Percentiles rank a stretch among this genome's conserved stretches.
Evolutionary conservation across 2,113 vertebrate species (phyloP).

Genomic region (Tylochromis polylepis): DNA sequence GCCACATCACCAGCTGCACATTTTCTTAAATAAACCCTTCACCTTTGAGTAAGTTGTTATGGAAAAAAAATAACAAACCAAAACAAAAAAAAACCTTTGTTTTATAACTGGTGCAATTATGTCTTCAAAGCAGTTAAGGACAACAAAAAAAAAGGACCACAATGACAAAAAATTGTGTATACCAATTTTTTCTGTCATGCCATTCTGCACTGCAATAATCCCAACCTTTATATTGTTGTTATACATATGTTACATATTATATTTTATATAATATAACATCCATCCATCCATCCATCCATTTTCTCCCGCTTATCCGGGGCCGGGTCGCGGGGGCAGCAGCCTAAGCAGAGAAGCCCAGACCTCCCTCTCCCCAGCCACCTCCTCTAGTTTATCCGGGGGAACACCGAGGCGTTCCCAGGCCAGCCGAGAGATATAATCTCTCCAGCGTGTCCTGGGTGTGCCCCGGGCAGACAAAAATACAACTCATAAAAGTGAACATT

Average conservation of each 20-base stretch:
- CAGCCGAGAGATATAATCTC: too few relatives aligned
- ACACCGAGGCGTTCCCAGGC: too few relatives aligned
- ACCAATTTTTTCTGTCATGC: not conserved
- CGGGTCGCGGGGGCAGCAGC: too few relatives aligned
- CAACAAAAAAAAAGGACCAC: not conserved
- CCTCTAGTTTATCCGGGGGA: too few relatives aligned
- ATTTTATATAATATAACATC: too few relatives aligned
- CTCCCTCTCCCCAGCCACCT: too few relatives aligned
- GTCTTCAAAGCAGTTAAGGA: not conserved
- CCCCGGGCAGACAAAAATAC: too few relatives aligned
- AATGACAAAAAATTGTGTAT: not conserved
- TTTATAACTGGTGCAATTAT: not conserved
- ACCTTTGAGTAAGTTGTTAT: not conserved
- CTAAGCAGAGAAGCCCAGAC: too few relatives aligned
- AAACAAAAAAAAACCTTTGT: fast-evolving
- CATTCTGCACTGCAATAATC: not conserved
- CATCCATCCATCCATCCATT: too few relatives aligned
- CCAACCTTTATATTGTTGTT: too few relatives aligned
- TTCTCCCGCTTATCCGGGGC: too few relatives aligned
- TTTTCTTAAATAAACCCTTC: not conserved
- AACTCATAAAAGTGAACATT: not conserved
- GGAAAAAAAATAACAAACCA: not conserved
- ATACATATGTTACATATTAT: not conserved
- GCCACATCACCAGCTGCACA: not conserved
- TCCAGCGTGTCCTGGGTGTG: too few relatives aligned